Conservation (phyloP, 1,140 invertebrate species). For the Hycleus phaleratus region DNA sequence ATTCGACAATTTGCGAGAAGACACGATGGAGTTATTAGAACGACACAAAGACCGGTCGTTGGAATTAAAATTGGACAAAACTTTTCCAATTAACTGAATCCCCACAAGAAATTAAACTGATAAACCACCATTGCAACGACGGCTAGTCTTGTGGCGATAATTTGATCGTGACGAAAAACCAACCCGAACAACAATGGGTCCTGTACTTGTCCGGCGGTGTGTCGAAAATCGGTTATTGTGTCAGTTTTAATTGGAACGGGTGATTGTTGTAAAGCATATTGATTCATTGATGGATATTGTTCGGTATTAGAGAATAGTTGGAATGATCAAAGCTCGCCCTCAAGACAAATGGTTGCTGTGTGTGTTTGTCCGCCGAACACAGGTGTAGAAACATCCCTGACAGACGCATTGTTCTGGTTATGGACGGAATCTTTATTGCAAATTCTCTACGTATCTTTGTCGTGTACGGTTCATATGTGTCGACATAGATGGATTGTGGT, state of each 20-base stretch:
- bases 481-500: slow-evolving; percentile 4
- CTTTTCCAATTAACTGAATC: slow-evolving; percentile 28
- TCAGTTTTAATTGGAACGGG: no score
- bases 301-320: background rate
- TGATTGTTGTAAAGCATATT: no score
- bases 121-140: slow-evolving; percentile 8
- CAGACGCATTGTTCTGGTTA: slow-evolving; percentile 18
- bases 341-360: slow-evolving; percentile 16
- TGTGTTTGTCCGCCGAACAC: slow-evolving; percentile 4
- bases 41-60: background rate
- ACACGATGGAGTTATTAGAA: background rate
- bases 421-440: slow-evolving; percentile 19
- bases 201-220: no score
- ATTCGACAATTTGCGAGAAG: no score
- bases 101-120: slow-evolving; percentile 29
- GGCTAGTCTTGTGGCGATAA: slow-evolving; percentile 6
- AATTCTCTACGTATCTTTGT: slow-evolving; percentile 16
- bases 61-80: slow-evolving; percentile 25
- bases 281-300: no score
- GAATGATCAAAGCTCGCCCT: slow-evolving; percentile 12
- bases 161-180: slow-evolving; percentile 1
- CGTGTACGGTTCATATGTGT: slow-evolving; percentile 9
- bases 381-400: slow-evolving; percentile 13
- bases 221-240: background rate
- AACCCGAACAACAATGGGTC: no score